Evolutionary conservation across 1,140 invertebrate species (phyloP).

Genomic region (Achroia grisella): DNA sequence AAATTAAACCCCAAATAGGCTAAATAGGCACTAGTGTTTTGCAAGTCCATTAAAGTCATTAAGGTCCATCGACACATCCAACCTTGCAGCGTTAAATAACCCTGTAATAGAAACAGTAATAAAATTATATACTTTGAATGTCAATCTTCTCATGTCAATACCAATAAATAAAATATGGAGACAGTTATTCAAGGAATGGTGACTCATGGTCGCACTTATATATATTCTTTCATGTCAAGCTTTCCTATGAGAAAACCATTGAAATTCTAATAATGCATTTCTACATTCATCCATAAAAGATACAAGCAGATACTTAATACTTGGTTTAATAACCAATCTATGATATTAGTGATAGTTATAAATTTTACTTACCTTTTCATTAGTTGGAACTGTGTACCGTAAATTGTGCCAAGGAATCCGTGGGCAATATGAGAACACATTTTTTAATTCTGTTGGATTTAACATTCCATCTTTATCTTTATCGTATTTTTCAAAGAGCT

Average conservation of each 20-base stretch:
- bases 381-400: conserved; percentile 84
- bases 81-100: conserved; percentile 93
- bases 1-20: conserved; percentile 97
- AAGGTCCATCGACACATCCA: conserved; percentile 97
- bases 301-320: no score
- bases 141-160: no score
- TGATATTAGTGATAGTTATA: not conserved
- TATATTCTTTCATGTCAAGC: no score
- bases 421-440: conserved; percentile 94
- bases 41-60: conserved; percentile 90
- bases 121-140: no score
- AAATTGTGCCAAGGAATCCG: conserved; percentile 90
- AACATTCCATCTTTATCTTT: conserved; percentile 94
- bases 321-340: not conserved
- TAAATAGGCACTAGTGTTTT: conserved; percentile 93
- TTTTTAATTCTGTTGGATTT: conserved; percentile 90
- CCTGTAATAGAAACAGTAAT: conserved; percentile 73
- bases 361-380: conserved; percentile 80
- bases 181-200: no score
- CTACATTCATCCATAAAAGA: no score
- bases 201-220: no score
- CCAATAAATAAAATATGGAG: no score
- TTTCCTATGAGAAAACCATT: no score
- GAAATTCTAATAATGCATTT: no score
- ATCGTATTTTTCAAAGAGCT: conserved; percentile 94